Evolutionary conservation across 2,888 invertebrate genomes (phyloP).

Genomic region (Euplexia lucipara): DNA sequence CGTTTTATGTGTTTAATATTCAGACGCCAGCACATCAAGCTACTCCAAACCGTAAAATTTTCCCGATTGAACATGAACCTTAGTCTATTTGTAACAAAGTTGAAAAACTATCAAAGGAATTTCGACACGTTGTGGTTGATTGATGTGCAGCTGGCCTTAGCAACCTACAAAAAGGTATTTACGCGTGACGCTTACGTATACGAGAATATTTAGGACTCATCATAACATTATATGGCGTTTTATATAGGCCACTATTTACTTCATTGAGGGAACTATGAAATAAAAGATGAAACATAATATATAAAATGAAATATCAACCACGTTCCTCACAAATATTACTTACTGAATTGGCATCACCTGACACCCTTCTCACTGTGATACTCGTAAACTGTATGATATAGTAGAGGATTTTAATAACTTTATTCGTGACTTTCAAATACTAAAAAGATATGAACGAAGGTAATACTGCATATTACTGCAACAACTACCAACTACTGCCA

Average conservation of each 20-base stretch:
- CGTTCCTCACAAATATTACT: conserved; percentile 2
- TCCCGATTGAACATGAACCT: too few relatives aligned
- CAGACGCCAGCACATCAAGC: too few relatives aligned
- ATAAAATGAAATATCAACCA: conserved; percentile 3
- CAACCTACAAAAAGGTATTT: conserved; percentile 1
- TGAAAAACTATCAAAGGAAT: too few relatives aligned
- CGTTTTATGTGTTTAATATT: conserved; percentile 29
- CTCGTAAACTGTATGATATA: neutral
- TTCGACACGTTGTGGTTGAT: too few relatives aligned
- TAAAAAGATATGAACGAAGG: neutral
- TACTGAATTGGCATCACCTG: conserved; percentile 1
- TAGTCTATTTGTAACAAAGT: too few relatives aligned
- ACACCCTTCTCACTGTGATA: neutral
- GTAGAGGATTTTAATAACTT: conserved; percentile 10
- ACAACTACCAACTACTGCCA: too few relatives aligned
- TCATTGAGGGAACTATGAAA: conserved; percentile 14
- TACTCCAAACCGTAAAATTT: too few relatives aligned
- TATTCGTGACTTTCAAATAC: neutral
- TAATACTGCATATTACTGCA: neutral
- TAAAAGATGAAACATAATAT: neutral
- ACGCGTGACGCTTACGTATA: conserved; percentile 23
- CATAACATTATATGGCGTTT: conserved; percentile 33
- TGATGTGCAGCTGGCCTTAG: too few relatives aligned
- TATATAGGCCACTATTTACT: conserved; percentile 26
- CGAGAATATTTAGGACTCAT: conserved; percentile 20